A percentile compares a stretch with the other conserved stretches of the same genome.
Conservation (phyloP, 35 echinoderm and acorn worm genomes). For the Lytechinus variegatus region DNA sequence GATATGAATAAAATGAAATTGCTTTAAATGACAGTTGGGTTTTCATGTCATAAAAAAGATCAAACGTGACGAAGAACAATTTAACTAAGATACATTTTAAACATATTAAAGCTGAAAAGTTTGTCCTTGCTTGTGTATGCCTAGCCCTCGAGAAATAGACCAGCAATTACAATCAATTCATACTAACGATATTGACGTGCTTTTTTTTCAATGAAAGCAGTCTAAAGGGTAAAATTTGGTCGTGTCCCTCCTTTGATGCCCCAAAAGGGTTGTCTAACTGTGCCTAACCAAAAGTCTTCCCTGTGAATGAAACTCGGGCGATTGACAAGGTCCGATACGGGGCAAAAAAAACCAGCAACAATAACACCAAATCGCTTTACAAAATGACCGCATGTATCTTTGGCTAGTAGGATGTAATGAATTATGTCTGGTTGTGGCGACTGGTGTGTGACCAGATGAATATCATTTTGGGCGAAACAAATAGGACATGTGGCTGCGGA, state of each 20-base stretch:
- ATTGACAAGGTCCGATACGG: background rate
- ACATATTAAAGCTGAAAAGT: background rate
- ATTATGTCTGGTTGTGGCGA: slow-evolving; percentile 10
- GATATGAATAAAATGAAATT: background rate
- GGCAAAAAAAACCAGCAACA: background rate
- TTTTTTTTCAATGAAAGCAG: background rate
- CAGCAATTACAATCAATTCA: background rate
- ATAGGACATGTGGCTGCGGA: background rate
- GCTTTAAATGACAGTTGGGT: background rate
- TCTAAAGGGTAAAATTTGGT: background rate
- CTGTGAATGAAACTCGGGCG: background rate
- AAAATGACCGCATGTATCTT: slow-evolving; percentile 11
- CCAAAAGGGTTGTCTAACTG: background rate
- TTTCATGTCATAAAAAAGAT: background rate
- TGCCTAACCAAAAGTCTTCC: background rate
- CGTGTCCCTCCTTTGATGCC: background rate
- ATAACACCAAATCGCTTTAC: background rate
- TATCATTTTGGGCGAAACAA: background rate
- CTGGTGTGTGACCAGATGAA: background rate
- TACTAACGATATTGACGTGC: background rate
- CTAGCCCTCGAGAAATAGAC: background rate
- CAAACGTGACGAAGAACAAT: background rate
- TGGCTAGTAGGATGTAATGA: background rate
- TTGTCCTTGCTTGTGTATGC: background rate
- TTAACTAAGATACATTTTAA: background rate